Evolutionary conservation across 2,888 invertebrate genomes (phyloP).

Genomic region (Spilarctia lutea): DNA sequence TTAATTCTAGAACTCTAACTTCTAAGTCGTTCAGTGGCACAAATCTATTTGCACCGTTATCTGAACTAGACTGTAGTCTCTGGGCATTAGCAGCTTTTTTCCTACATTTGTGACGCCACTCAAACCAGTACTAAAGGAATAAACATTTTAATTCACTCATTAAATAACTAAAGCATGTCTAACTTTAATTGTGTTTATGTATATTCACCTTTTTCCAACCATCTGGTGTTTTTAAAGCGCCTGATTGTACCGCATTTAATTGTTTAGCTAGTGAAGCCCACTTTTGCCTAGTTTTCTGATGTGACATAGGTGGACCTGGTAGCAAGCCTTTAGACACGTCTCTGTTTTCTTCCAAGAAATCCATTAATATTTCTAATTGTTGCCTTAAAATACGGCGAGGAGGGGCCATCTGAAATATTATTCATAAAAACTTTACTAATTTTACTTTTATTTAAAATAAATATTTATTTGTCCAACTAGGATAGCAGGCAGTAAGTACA

Average conservation of each 20-base stretch:
- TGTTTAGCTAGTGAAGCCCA: conserved; percentile 74
- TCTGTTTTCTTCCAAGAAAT: conserved; percentile 73
- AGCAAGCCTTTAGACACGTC: conserved; percentile 71
- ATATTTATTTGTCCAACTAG: neutral
- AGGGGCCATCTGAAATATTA: conserved; percentile 72
- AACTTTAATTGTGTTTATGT: neutral
- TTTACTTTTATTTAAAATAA: neutral
- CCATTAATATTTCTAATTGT: conserved; percentile 74
- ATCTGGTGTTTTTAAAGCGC: conserved; percentile 72
- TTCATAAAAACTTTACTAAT: conserved; percentile 2
- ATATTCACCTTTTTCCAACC: conserved; percentile 76
- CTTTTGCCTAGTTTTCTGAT: conserved; percentile 69
- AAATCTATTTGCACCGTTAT: conserved; percentile 64
- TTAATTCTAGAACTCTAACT: conserved; percentile 72
- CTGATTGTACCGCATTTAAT: conserved; percentile 71
- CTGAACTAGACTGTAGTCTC: conserved; percentile 60
- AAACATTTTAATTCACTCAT: neutral
- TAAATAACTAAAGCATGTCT: neutral
- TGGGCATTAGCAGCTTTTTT: conserved; percentile 74
- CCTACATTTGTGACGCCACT: conserved; percentile 79
- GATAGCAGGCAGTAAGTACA: neutral
- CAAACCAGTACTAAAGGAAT: conserved; percentile 76
- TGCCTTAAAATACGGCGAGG: conserved; percentile 72
- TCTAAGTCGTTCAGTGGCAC: conserved; percentile 75
- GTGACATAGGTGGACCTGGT: conserved; percentile 65